Base-by-base conservation (phyloP, 2,888 invertebrate genomes). In the Drosophila algonquin region DNA sequence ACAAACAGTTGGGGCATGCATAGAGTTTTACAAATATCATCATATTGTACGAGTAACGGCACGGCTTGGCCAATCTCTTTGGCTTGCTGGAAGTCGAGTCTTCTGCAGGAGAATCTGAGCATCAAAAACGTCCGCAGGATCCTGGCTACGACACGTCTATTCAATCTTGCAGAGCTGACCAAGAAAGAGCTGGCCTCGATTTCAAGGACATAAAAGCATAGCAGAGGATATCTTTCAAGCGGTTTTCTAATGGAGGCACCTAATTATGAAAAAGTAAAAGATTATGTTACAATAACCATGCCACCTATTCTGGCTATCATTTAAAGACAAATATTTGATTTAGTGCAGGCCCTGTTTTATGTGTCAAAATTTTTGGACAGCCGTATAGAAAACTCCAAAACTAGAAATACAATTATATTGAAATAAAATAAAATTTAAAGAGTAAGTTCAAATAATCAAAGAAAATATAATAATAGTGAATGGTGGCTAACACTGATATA, bases 41-140 rank as follows among this genome's bases (percentile, higher is more conserved):
- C 40, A 40, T 40, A 40, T 7, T 40, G n/a, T 1, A n/a, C 40
- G 40, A 40, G 12, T 35, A 14, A 21, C 21, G 21, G 21, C 21
- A 21, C 21, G 21, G 21, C 21, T 21, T 27, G 27, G 27, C 7
- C 27, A 7, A 27, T 27, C 7, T 27, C 7, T 27, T 7, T 27
- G 27, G 27, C 27, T 7, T 27, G 18, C 18, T 27, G 27, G 27
- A 27, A 27, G 7, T 27, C 27, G 27, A 27, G 27, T 3, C 18
- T 18, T 18, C 18, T 18, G 18, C 18, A 18, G 18, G 18, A 18
- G 18, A 18, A 97, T 88, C 93, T 99, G 64, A 96, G 96, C 61
- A 94, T 97, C 59, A 94, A 95, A 86, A 99, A 99, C 93, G 97
- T 98, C 0, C 99, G 98, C 92, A 94, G 96, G 14, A 97, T 99